These are phyloP conservation scores for Leptocoma aspasia DNA, from an alignment of 2,113 vertebrate species.

Conservation along the genomic window DNA sequence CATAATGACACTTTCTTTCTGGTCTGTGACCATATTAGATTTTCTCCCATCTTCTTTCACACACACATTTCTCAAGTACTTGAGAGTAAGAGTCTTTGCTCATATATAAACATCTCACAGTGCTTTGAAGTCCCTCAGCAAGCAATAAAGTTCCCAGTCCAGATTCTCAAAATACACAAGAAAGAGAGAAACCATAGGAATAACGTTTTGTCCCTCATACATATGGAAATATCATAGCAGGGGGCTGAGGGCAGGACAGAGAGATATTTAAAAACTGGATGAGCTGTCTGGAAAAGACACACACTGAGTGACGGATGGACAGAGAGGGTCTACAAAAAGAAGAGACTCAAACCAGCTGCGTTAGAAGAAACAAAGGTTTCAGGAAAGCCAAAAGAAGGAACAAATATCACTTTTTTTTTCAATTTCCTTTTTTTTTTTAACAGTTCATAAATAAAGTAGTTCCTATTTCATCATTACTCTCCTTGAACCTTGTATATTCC, in stretches of 20 bases:
- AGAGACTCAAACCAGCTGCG: not conserved
- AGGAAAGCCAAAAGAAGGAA: not conserved
- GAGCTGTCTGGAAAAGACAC: not conserved
- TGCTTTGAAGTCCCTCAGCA: not conserved
- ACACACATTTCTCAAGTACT: not conserved
- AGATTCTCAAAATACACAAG: not conserved
- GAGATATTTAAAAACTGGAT: not conserved
- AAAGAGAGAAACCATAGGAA: not conserved
- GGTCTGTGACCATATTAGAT: not conserved
- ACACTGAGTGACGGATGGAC: not conserved
- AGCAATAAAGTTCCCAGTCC: not conserved
- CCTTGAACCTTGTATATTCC: not conserved
- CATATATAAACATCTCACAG: not conserved
- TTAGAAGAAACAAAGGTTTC: not conserved
- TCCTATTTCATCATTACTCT: not conserved
- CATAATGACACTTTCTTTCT: not conserved
- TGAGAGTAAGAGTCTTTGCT: not conserved
- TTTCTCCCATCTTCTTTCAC: not conserved
- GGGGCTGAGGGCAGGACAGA: not conserved
- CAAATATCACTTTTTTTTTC: fast-evolving
- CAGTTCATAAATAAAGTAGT: not conserved
- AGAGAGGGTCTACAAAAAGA: not conserved
- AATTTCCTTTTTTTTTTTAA: no score
- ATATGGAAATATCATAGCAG: not conserved
- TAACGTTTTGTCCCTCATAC: not conserved